Conservation (phyloP, 1,140 invertebrate genomes). For the Periplaneta americana region DNA sequence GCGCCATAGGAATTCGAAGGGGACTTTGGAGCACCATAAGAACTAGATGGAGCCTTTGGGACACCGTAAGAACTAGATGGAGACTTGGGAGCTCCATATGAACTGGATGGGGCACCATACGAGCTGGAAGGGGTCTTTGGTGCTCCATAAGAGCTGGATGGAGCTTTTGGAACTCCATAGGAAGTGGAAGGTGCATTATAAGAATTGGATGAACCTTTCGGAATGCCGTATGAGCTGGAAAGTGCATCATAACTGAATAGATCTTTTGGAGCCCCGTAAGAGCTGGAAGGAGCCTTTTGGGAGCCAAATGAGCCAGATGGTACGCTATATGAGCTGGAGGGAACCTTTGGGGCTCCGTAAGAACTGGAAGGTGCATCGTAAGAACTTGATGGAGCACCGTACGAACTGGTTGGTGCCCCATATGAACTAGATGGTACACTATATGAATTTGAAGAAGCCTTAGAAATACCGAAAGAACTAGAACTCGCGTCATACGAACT, state of each 20-base stretch:
- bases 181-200: conserved; percentile 12
- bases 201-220: neutral
- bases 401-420: neutral
- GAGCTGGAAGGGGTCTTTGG: neutral
- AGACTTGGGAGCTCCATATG: neutral
- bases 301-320: neutral
- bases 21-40: conserved; percentile 20
- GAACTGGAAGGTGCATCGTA: neutral
- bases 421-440: conserved; percentile 13
- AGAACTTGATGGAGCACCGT: neutral
- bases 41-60: conserved; percentile 11
- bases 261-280: neutral
- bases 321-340: neutral
- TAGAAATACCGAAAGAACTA: neutral
- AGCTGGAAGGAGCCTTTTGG: neutral
- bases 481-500: conserved; percentile 11
- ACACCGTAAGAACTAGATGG: conserved; percentile 12
- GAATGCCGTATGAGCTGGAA: neutral
- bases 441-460: conserved; percentile 7
- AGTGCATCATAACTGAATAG: neutral
- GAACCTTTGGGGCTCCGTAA: conserved; percentile 14
- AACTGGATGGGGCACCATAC: neutral
- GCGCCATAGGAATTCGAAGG: conserved; percentile 12
- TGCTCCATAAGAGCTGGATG: neutral
- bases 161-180: conserved; percentile 12